Percentiles rank a stretch among this genome's conserved stretches.
These are phyloP conservation scores for Edolisoma coerulescens DNA, from an alignment of 2,113 vertebrate genomes.

Conservation along the genomic window DNA sequence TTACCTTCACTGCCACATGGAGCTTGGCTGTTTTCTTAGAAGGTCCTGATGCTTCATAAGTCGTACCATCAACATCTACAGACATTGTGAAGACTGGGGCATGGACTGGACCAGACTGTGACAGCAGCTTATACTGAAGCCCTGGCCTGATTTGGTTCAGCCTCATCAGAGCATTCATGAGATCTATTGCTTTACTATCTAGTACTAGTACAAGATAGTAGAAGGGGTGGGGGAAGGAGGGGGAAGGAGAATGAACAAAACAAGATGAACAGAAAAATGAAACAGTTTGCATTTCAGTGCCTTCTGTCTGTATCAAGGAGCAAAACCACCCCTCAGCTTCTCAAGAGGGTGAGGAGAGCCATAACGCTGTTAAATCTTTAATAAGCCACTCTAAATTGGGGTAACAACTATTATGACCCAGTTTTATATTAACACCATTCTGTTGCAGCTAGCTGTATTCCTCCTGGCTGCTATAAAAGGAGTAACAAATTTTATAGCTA, in stretches of 20 bases:
- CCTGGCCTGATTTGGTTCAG: slow-evolving; percentile 98
- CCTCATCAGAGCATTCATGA: slow-evolving; percentile 98
- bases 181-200: slow-evolving; percentile 99
- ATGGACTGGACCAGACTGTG: slow-evolving; percentile 97
- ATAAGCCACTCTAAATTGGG: not conserved
- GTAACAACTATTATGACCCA: not conserved
- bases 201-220: slow-evolving; percentile 78
- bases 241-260: slow-evolving; percentile 10
- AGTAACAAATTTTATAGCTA: not conserved
- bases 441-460: not conserved
- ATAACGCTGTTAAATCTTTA: not conserved
- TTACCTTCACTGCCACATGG: slow-evolving; percentile 97
- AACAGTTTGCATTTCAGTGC: slow-evolving; percentile 43
- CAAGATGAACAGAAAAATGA: slow-evolving; percentile 26
- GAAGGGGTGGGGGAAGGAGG: not conserved
- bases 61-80: slow-evolving; percentile 93
- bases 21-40: slow-evolving; percentile 99
- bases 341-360: not conserved
- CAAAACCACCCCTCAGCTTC: not conserved
- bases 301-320: not conserved
- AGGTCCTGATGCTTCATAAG: slow-evolving; percentile 95
- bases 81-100: slow-evolving; percentile 99
- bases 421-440: not conserved
- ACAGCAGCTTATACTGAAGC: slow-evolving; percentile 97
- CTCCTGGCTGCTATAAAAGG: not conserved